Base-by-base conservation (phyloP, 2,888 invertebrate species). In the Dasypolia templi region DNA sequence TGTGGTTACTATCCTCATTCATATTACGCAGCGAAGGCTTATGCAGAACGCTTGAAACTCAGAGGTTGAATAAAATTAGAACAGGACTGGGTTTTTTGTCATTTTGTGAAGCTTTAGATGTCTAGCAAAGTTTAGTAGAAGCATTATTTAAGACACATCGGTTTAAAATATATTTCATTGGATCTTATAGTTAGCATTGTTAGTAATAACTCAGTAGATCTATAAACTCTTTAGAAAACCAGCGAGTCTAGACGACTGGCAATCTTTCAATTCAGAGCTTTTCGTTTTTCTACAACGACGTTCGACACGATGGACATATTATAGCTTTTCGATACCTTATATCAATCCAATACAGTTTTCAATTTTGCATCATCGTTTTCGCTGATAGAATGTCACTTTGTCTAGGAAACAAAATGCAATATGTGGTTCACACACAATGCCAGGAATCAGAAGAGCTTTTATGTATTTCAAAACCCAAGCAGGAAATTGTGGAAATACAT, bases 1-100 rank as follows among this genome's bases (percentile, higher is more conserved):
- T 56, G 62, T 77, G 56, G 62, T 56, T 70, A 4, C 61, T 29
- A 19, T 44, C 26, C 35, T 76, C 71, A 76, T 76, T 44, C 26
- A 76, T 76, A 76, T 77, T 62, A 51, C 77, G 62, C 46, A 35
- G 42, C 2, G 14, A 44, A 17, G 14, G 49, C 49, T 56, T 62
- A 77, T 49, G 49, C 49, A 55, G 26, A 76, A 62, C 14, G 55
- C n/a, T 76, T 49, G 26, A 62, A 62, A 77, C 49, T 77, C 77
- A 49, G 71, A 49, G 46, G 53, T 62, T 76, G 55, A 70, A 77
- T 69, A 75, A 75, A 75, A 71, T 77, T 63, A 51, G 42, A 59
- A 51, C 67, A 58, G 42, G 29, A 29, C 35, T 26, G 14, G 58
- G n/a, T 51, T 42, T n/a, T 22, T 68, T 19, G 19, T 29, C 35